A percentile compares a stretch with the other conserved stretches of the same genome.
Evolutionary conservation across 2,888 invertebrate species (phyloP).

Genomic region (Gortyna flavago): DNA sequence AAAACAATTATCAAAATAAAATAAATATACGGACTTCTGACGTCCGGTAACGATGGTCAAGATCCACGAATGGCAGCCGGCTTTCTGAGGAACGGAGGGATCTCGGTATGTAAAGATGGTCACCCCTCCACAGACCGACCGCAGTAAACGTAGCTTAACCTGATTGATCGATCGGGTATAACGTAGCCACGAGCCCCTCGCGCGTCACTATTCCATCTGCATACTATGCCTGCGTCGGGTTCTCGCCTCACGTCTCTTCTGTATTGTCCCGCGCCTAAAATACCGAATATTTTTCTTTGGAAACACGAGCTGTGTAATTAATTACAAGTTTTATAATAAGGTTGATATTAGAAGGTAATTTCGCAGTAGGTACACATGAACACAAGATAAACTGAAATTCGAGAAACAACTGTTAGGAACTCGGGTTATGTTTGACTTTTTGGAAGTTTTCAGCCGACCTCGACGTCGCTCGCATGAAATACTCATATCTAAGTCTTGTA

Average conservation of each 20-base stretch:
- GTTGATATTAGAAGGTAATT: conserved; percentile 39
- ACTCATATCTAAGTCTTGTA: conserved; percentile 32
- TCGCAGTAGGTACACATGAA: conserved; percentile 32
- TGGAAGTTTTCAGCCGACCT: conserved; percentile 40
- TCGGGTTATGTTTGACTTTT: conserved; percentile 56
- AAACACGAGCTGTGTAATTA: conserved; percentile 27
- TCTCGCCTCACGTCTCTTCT: background rate
- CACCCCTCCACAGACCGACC: too few relatives aligned
- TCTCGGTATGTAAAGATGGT: too few relatives aligned
- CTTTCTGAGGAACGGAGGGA: too few relatives aligned
- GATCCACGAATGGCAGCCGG: too few relatives aligned
- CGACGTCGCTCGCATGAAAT: conserved; percentile 22
- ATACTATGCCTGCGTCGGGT: background rate
- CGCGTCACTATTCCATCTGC: too few relatives aligned
- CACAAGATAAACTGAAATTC: conserved; percentile 49
- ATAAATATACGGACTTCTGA: too few relatives aligned
- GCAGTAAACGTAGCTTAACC: too few relatives aligned
- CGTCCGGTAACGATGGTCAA: too few relatives aligned
- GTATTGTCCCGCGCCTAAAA: background rate
- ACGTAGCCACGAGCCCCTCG: too few relatives aligned
- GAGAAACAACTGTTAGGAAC: conserved; percentile 46
- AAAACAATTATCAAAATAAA: too few relatives aligned
- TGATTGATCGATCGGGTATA: too few relatives aligned
- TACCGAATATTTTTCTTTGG: conserved; percentile 7
- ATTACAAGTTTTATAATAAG: conserved; percentile 49